Conservation (phyloP, 1,140 invertebrate genomes). For the Atta cephalotes region DNA sequence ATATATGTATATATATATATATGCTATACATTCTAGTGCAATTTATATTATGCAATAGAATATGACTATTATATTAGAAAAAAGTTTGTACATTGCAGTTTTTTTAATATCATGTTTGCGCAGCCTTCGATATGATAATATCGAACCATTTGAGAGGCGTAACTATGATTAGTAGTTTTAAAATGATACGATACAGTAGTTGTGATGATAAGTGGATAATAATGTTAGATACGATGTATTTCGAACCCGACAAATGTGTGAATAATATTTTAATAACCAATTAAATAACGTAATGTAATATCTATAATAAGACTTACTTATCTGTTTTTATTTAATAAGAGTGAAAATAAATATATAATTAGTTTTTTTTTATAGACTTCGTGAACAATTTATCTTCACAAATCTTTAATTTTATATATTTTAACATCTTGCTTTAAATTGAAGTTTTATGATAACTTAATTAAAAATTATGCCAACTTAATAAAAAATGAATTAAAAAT, state of each 20-base stretch:
- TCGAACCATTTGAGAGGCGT: constrained; percentile 8
- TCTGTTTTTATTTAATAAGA: not conserved
- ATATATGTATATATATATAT: no score
- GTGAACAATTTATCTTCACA: not conserved
- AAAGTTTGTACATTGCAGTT: not conserved
- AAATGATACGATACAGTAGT: not conserved
- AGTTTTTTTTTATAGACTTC: not conserved
- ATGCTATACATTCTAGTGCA: no score
- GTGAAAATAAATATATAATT: not conserved
- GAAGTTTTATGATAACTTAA: not conserved
- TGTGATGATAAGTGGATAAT: constrained; percentile 23
- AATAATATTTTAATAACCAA: not conserved
- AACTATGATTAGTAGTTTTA: constrained; percentile 44
- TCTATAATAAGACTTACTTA: not conserved
- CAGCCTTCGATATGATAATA: not conserved
- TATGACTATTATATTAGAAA: constrained; percentile 8
- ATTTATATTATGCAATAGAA: no score
- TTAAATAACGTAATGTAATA: not conserved
- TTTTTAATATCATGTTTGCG: constrained; percentile 18
- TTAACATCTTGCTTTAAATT: not conserved
- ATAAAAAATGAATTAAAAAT: not conserved
- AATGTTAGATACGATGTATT: not conserved
- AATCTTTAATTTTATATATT: not conserved
- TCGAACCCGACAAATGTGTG: not conserved
- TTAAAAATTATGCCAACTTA: no score